These are phyloP conservation scores for Popillia japonica DNA, from an alignment of 1,140 invertebrate genomes.

Conservation along the genomic window DNA sequence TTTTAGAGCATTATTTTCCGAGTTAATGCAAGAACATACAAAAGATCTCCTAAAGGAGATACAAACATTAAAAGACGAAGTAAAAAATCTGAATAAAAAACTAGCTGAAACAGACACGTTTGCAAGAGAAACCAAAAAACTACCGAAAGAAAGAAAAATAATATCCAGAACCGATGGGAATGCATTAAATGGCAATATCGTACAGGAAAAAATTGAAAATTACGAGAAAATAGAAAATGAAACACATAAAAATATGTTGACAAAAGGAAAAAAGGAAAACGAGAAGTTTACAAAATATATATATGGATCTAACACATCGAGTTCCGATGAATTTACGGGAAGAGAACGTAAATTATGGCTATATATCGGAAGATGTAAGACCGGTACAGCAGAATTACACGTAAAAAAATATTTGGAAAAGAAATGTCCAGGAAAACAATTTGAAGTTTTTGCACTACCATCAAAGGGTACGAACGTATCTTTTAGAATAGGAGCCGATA, in stretches of 20 bases:
- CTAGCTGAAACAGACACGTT: too few relatives aligned
- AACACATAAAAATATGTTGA: background rate
- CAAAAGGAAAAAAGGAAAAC: background rate
- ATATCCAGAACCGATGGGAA: too few relatives aligned
- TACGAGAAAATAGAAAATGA: background rate
- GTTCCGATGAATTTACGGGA: background rate
- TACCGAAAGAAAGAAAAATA: too few relatives aligned
- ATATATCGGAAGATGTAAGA: constrained; percentile 6
- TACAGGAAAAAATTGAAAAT: background rate
- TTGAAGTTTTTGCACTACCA: background rate
- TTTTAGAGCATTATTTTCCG: too few relatives aligned
- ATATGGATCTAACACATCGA: background rate
- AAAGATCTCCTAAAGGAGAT: too few relatives aligned
- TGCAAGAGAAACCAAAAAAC: too few relatives aligned
- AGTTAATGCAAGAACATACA: too few relatives aligned
- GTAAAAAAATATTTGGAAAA: background rate
- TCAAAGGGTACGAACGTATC: background rate
- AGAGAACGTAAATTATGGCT: background rate
- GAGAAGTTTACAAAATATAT: background rate
- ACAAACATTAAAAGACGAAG: too few relatives aligned
- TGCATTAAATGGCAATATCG: background rate
- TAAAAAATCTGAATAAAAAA: too few relatives aligned
- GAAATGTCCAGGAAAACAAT: background rate
- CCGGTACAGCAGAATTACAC: background rate
- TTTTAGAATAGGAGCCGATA: background rate